Evolutionary conservation across 2,797 vertebrate species (phyloP), one percentile per base, ranked within the genome.

Genomic region (Takifugu ocellatus): DNA sequence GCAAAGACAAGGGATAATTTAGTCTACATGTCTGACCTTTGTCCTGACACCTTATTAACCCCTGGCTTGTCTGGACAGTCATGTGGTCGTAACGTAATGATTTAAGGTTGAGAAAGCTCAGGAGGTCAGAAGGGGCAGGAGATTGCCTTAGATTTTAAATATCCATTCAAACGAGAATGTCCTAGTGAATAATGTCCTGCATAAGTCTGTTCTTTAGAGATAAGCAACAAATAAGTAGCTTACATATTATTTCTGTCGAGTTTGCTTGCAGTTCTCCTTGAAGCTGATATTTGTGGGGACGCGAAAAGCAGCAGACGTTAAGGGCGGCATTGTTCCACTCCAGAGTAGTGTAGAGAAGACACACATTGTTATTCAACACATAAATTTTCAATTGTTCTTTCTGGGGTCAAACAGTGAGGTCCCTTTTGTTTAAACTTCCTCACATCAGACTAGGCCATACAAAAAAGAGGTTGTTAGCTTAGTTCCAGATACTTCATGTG

Each of bases 391-490:
- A 88, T 93, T 92, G 90, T 92, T 92, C 78, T 52, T 67, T 74
- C 63, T 71, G 75, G 90, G 86, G 88, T 90, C 87, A 87, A 89
- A 89, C 77, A 65, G 86, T 53, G 86, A 87, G 70, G 68, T 90
- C 88, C 75, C 90, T 90, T 91, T 91, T 92, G 91, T 92, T 82
- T 79, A 65, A 77, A 87, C 84, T 88, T 86, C 81, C 84, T 81
- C 64, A 42, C 67, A 71, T 67, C 52, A 50, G 55, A 68, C 49
- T 39, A 57, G 64, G 74, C 11, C 42, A 66, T 21, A 21, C 21
- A 21, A 72, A 71, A 74, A 75, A 54, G 54, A 77, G 72, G 62
- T 68, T 74, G 71, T 81, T 83, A 59, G 81, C 62, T 49, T 67
- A 64, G 72, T 52, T 76, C 51, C 21, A 54, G 55, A 82, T 70